Evolutionary conservation across 2,797 vertebrate genomes (phyloP).

Genomic region (Discoglossus pictus): DNA sequence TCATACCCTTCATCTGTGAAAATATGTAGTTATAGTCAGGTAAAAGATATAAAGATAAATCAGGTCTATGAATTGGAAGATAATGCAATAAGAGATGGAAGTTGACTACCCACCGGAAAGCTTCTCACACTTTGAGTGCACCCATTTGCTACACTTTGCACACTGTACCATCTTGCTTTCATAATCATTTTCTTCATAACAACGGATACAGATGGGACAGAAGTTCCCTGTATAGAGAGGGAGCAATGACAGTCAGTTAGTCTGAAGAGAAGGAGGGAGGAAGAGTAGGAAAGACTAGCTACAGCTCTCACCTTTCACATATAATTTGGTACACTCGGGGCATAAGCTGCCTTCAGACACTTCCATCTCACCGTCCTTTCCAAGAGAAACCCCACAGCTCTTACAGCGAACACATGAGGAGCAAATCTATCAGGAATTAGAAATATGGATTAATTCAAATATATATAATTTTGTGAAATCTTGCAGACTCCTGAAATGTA

Average conservation of each 20-base stretch:
- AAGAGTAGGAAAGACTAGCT: too few relatives aligned
- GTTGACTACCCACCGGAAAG: conserved; percentile 79
- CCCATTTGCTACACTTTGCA: conserved; percentile 90
- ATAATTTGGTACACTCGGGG: conserved; percentile 84
- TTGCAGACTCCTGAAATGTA: too few relatives aligned
- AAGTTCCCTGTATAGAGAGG: conserved; percentile 78
- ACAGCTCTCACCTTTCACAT: conserved; percentile 77
- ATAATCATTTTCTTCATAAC: conserved; percentile 92
- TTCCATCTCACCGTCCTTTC: conserved; percentile 84
- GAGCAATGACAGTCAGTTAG: conserved; percentile 10
- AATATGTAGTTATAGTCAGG: background rate
- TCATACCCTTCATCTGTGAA: conserved; percentile 87
- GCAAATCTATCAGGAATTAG: too few relatives aligned
- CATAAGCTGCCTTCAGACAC: conserved; percentile 89
- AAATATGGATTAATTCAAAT: too few relatives aligned
- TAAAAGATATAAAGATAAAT: conserved; percentile 10
- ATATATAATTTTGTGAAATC: too few relatives aligned
- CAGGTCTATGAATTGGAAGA: background rate
- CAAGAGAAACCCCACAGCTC: conserved; percentile 88
- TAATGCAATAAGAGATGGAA: background rate
- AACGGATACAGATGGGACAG: conserved; percentile 91
- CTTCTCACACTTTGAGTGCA: conserved; percentile 90
- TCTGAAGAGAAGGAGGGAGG: background rate
- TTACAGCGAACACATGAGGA: conserved; percentile 89
- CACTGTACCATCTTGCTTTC: conserved; percentile 96